phyloP scores from a whole-genome alignment of 1,140 invertebrate species.

The Lerema accius region DNA sequence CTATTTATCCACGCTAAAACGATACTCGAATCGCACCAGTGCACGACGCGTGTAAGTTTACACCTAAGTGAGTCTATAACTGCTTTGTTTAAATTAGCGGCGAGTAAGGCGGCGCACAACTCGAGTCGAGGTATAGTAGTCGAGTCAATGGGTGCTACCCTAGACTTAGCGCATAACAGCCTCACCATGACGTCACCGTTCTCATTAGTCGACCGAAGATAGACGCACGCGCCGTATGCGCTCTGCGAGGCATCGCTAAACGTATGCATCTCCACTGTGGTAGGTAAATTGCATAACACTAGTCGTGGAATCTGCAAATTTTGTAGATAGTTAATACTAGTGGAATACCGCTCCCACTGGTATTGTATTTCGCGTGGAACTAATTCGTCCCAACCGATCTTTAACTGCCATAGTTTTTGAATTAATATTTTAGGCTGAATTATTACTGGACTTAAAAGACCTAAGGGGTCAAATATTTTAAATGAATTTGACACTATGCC shows the following conservation, averaged over 20 bases:
- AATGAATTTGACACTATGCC: constrained; percentile 45
- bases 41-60: constrained; percentile 5
- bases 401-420: constrained; percentile 41
- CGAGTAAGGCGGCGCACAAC: constrained; percentile 35
- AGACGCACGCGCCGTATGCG: background rate
- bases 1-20: constrained; percentile 34
- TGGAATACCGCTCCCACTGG: constrained; percentile 11
- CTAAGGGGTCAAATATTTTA: constrained; percentile 47
- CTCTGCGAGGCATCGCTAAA: too few species aligned
- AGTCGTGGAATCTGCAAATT: background rate
- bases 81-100: constrained; percentile 32
- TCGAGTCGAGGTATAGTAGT: background rate
- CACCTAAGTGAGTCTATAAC: constrained; percentile 35
- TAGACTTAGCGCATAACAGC: background rate
- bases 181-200: background rate
- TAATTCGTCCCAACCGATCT: constrained; percentile 44
- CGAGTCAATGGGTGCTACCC: background rate
- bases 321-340: background rate
- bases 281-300: background rate
- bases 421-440: constrained; percentile 44
- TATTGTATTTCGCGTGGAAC: constrained; percentile 36
- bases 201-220: background rate
- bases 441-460: constrained; percentile 37
- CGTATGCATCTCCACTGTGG: too few species aligned
- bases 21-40: constrained; percentile 44